Evolutionary conservation across 2,797 vertebrate species (phyloP).

Genomic region (Tokudaia muenninki): DNA sequence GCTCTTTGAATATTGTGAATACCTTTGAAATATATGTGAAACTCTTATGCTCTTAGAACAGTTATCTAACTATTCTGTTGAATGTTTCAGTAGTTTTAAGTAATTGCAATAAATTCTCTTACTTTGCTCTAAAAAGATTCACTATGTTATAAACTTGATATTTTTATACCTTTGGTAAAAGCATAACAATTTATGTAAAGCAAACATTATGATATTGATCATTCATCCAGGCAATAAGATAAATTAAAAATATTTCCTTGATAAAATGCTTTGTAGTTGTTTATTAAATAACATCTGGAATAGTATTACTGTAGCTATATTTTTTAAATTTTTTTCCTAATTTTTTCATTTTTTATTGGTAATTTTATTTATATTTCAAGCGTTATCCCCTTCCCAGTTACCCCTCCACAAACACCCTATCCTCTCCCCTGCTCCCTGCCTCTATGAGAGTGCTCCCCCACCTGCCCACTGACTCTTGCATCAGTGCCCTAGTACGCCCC

Average conservation of each 20-base stretch:
- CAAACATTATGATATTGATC: neutral
- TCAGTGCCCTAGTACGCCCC: too few relatives aligned
- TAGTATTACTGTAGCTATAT: neutral
- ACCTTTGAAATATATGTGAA: neutral
- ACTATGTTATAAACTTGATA: neutral
- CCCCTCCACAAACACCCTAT: too few relatives aligned
- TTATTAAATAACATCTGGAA: constrained; percentile 24
- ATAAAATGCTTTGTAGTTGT: neutral
- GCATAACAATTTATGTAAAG: constrained; percentile 21
- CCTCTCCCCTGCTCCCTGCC: too few relatives aligned
- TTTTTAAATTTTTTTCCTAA: too few relatives aligned
- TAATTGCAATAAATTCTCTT: neutral
- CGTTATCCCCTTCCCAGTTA: too few relatives aligned
- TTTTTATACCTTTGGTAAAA: neutral
- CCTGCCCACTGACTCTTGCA: too few relatives aligned
- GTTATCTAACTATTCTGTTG: constrained; percentile 7
- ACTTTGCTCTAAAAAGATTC: neutral
- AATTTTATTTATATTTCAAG: too few relatives aligned
- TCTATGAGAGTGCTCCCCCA: too few relatives aligned
- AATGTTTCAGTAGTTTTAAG: constrained; percentile 48
- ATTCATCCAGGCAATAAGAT: constrained; percentile 21
- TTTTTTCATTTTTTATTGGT: too few relatives aligned
- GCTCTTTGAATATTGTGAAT: constrained; percentile 4
- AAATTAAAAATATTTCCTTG: constrained; percentile 9
- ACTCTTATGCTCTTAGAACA: neutral